Evolutionary conservation across 2,797 vertebrate genomes (phyloP).

Genomic region (Bradypodion ventrale): DNA sequence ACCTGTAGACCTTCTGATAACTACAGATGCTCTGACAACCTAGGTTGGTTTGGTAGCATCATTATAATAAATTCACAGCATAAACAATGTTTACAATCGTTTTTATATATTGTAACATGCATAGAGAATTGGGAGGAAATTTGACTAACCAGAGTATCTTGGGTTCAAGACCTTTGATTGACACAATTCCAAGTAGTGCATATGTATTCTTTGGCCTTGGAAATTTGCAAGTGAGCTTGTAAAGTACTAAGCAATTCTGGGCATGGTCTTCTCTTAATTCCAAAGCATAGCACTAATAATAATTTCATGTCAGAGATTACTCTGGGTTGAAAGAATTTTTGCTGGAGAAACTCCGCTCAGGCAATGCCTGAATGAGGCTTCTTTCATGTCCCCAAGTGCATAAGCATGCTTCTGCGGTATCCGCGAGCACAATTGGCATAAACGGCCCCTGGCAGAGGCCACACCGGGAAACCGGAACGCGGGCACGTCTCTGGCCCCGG

Average conservation of each 20-base stretch:
- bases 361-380: too few relatives aligned
- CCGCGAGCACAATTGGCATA: too few relatives aligned
- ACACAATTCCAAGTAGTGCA: slow-evolving; percentile 37
- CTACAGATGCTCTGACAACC: not conserved
- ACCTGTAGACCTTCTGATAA: not conserved
- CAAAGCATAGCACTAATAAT: slow-evolving; percentile 11
- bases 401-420: slow-evolving; percentile 4
- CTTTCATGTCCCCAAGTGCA: too few relatives aligned
- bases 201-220: slow-evolving; percentile 12
- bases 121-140: slow-evolving; percentile 56
- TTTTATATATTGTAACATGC: slow-evolving; percentile 33
- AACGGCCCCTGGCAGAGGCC: too few relatives aligned
- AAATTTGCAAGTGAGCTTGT: slow-evolving; percentile 26
- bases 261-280: slow-evolving; percentile 11
- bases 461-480: too few relatives aligned
- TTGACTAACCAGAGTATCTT: slow-evolving; percentile 42
- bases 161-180: slow-evolving; percentile 43
- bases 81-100: slow-evolving; percentile 29
- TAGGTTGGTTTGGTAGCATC: slow-evolving; percentile 40
- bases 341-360: too few relatives aligned
- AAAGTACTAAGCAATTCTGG: slow-evolving; percentile 38
- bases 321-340: too few relatives aligned
- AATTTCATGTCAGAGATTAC: too few relatives aligned
- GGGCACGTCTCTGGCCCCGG: too few relatives aligned
- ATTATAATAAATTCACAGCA: slow-evolving; percentile 48